phyloP scores from a whole-genome alignment of 2,888 invertebrate genomes.

The Acleris sparsana region DNA sequence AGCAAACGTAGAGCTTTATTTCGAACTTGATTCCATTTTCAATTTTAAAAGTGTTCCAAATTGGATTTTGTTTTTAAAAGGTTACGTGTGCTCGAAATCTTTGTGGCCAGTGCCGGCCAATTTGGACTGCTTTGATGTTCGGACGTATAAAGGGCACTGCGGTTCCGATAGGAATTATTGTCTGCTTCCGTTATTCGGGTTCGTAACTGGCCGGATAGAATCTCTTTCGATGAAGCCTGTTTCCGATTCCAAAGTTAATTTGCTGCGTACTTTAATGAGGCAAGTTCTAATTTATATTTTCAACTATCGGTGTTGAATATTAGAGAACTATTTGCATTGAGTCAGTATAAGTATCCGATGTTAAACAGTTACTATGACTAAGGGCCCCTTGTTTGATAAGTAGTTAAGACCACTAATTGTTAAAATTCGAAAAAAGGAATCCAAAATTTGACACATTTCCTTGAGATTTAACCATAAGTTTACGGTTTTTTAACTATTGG shows the following conservation, averaged over 20 bases:
- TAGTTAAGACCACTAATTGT: too few relatives aligned
- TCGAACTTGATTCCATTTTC: constrained; percentile 16
- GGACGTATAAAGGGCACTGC: constrained; percentile 40
- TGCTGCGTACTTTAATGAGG: not conserved
- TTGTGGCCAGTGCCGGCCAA: constrained; percentile 34
- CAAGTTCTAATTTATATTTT: too few relatives aligned
- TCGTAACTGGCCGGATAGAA: constrained; percentile 5
- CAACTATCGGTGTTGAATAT: too few relatives aligned
- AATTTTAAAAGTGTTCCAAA: constrained; percentile 9
- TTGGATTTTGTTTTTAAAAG: constrained; percentile 24
- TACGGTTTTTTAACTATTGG: too few relatives aligned
- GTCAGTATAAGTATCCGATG: too few relatives aligned
- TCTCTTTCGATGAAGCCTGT: not conserved
- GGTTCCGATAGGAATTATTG: constrained; percentile 25
- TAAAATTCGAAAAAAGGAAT: too few relatives aligned
- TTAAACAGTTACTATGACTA: too few relatives aligned
- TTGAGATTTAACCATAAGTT: too few relatives aligned
- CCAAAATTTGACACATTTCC: too few relatives aligned
- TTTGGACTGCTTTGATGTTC: constrained; percentile 47
- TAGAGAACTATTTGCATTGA: too few relatives aligned
- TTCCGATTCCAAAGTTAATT: not conserved
- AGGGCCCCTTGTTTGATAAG: too few relatives aligned
- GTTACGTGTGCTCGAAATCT: not conserved
- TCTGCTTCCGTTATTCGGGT: constrained; percentile 23
- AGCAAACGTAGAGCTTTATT: constrained; percentile 9